Evolutionary conservation across 2,797 vertebrate genomes (phyloP), one percentile per base, ranked within the genome.

Genomic region (Gobionotothen gibberifrons): DNA sequence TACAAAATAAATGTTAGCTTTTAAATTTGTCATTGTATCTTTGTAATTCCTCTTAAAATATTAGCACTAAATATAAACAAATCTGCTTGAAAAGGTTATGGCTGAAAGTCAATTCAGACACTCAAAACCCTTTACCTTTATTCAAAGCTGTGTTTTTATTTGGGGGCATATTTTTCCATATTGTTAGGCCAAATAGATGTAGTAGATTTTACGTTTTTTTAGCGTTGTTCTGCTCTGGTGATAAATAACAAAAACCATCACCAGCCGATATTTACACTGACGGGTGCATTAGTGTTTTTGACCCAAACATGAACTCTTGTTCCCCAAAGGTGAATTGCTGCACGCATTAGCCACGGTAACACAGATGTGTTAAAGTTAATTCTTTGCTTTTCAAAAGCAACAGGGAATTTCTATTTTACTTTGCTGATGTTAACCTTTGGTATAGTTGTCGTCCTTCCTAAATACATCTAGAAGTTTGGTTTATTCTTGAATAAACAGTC

Each of bases 101-200:
- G 9, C 11, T 3, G 47, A 42, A 12, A 11, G 26, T 19, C 48
- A 19, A 32, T 26, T 39, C 55, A 69, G 17, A n/a, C 11, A 15
- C 17, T 40, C 14, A 51, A 5, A 69, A 49, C 9, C 32, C 8
- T 32, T 32, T 32, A 5, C 32, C 32, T 32, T 32, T 32, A 8
- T 32, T 32, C 8, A 6, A 32, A 32, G 32, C 5, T 32, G 5
- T 32, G 32, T 5, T 32, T 36, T 8, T 1, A 1, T 12, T 53
- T 8, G 26, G 12, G 9, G 0, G 3, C 0, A 0, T 14, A 4
- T n/a, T 66, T 51, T 36, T 6, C 15, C 3, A 8, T 42, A 12
- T 42, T 29, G 9, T 60, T 5, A 49, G 19, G 21, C 9, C 14
- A 29, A 1, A 3, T 11, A 44, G 14, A 21, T 15, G 32, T 32